Base-by-base conservation (phyloP, 2,888 invertebrate genomes). In the Melieria crassipennis region DNA sequence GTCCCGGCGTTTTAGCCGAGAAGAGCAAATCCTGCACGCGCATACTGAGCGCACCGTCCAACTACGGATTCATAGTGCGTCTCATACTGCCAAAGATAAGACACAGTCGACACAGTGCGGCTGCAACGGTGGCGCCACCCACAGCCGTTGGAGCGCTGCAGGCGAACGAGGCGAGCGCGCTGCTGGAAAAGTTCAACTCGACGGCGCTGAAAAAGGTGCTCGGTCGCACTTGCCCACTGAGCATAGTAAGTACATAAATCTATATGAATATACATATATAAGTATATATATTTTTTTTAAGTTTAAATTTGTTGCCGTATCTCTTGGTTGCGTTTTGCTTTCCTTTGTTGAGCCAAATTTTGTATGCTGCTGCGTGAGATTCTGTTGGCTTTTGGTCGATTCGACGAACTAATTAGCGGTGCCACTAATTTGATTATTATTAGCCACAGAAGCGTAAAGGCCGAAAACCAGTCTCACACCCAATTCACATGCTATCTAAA, bases 51-150 rank as follows among this genome's bases (percentile, higher is more conserved):
- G 85, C 87, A 42, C 85, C 86, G 60, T 79, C 83, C 69, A 81
- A 80, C 65, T 84, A 85, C 71, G 86, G 87, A 10, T 86, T 87
- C 73, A 84, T 87, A 50, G 83, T 87, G 71, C 82, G 86, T 56
- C 79, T 87, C 69, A 84, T 86, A 70, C 76, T 83, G 77, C 84
- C 85, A 69, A 85, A 85, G 77, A 74, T 83, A 69, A 78, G 80
- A 56, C 78, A 75, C 47, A 74, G 72, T 16, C 80, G 79, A 74
- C 78, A 71, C 43, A 48, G 67, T 13, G 30, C 45, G 11, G 55
- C 62, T n/a, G 7, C 64, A 16, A 42, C 63, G 1, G 45, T 16
- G 45, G 45, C 65, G 56, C 42, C 66, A 16, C 11, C 52, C 6
- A 7, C 58, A 64, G 47, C 11, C 7, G 45, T 60, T 11, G n/a